A percentile compares a stretch with the other conserved stretches of the same genome.
These are phyloP conservation scores for Aricia agestis DNA, from an alignment of 1,140 invertebrate species.

Conservation along the genomic window DNA sequence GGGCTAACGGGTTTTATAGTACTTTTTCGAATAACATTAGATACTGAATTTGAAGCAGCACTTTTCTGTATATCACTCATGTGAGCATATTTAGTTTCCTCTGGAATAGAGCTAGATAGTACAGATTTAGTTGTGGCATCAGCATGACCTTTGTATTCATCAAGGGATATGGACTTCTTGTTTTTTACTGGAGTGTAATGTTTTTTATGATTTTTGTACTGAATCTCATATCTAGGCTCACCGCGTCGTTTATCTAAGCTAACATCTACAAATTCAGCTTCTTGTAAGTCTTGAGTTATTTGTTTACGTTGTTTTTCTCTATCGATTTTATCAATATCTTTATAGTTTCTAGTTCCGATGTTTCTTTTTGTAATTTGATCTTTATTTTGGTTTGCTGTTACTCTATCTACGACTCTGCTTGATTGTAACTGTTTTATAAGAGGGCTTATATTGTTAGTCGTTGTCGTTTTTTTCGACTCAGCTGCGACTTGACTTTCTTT, in stretches of 20 bases:
- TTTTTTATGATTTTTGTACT: constrained; percentile 57
- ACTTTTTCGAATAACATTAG: constrained; percentile 37
- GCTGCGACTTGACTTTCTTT: constrained; percentile 49
- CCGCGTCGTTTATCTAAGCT: constrained; percentile 51
- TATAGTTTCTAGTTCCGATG: constrained; percentile 43
- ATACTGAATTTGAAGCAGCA: constrained; percentile 44
- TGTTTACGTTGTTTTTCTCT: constrained; percentile 36
- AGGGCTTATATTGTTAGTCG: constrained; percentile 60
- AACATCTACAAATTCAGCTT: constrained; percentile 50
- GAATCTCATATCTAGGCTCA: constrained; percentile 64
- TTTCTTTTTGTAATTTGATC: constrained; percentile 48
- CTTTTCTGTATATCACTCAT: constrained; percentile 37
- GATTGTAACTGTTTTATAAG: constrained; percentile 65
- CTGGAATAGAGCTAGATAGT: neutral
- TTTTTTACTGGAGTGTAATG: constrained; percentile 57
- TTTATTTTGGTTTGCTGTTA: constrained; percentile 44
- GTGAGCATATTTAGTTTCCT: constrained; percentile 22
- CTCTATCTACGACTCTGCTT: constrained; percentile 55
- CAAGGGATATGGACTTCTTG: constrained; percentile 51
- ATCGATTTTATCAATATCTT: constrained; percentile 62
- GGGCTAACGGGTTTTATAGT: constrained; percentile 19
- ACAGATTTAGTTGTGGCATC: constrained; percentile 22
- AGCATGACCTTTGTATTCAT: constrained; percentile 48
- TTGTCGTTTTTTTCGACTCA: constrained; percentile 64
- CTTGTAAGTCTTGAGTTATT: constrained; percentile 29